phyloP scores from a whole-genome alignment of 2,113 vertebrate genomes.

The Caranx melampygus region DNA sequence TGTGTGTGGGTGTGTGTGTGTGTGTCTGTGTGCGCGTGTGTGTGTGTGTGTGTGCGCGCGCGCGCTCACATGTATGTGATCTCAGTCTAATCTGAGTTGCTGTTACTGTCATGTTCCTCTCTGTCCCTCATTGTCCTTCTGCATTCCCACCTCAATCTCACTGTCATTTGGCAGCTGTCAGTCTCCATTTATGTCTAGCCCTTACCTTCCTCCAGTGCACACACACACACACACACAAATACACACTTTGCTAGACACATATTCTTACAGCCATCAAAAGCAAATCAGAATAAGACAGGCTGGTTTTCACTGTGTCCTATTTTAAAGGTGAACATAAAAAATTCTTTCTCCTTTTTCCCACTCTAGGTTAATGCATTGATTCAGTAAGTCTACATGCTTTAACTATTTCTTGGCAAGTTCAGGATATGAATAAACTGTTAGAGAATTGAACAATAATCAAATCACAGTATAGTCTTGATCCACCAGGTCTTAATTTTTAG shows the following conservation, averaged over 20 bases:
- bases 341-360: too few relatives aligned
- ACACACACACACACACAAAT: background rate
- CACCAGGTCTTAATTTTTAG: background rate
- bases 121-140: constrained; percentile 87
- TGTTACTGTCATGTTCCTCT: constrained; percentile 93
- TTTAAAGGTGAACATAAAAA: background rate
- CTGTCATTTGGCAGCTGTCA: constrained; percentile 89
- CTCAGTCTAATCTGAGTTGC: constrained; percentile 88
- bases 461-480: too few relatives aligned
- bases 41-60: background rate
- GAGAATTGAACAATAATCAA: background rate
- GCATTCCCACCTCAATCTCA: constrained; percentile 87
- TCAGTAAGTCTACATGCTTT: background rate
- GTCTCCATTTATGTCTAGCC: constrained; percentile 86
- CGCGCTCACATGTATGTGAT: constrained; percentile 25
- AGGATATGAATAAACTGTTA: background rate
- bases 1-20: constrained; percentile 26
- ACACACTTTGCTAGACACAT: constrained; percentile 1
- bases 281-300: background rate
- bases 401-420: background rate
- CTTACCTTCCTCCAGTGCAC: background rate
- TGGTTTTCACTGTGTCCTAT: background rate
- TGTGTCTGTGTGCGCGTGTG: constrained; percentile 27
- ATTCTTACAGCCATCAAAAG: background rate
- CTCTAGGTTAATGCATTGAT: background rate